Conservation (phyloP, 2,797 vertebrate genomes). For the Erithacus rubecula region DNA sequence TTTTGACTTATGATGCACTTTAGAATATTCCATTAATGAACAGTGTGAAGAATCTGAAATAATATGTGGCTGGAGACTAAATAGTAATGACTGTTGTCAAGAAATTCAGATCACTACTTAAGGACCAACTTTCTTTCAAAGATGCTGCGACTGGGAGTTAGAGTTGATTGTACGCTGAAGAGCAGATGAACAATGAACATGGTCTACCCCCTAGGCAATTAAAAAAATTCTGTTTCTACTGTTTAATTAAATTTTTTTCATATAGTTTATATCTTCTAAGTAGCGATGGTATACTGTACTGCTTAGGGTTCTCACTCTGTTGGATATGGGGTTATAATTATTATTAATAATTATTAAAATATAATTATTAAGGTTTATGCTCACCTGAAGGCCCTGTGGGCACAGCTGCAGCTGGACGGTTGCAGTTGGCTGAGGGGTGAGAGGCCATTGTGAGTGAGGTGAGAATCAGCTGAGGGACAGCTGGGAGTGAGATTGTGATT, state of each 20-base stretch:
- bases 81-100: neutral
- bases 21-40: neutral
- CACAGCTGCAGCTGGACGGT: no score
- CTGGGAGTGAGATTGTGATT: no score
- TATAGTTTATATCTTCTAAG: neutral
- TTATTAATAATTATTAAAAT: no score
- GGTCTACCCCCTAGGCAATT: neutral
- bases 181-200: neutral
- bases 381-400: no score
- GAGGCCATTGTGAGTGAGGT: no score
- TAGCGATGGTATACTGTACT: neutral
- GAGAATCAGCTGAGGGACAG: no score
- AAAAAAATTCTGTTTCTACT: neutral
- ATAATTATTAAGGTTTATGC: no score
- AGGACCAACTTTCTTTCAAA: neutral
- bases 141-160: neutral
- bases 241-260: neutral
- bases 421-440: no score
- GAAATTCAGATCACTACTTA: neutral
- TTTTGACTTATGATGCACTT: neutral
- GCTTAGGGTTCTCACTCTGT: neutral
- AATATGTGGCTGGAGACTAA: neutral
- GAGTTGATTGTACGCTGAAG: neutral
- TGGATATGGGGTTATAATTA: no score
- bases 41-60: neutral